These are phyloP conservation scores for Ptychobarbus kaznakovi DNA, from an alignment of 2,797 vertebrate genomes.

Conservation along the genomic window DNA sequence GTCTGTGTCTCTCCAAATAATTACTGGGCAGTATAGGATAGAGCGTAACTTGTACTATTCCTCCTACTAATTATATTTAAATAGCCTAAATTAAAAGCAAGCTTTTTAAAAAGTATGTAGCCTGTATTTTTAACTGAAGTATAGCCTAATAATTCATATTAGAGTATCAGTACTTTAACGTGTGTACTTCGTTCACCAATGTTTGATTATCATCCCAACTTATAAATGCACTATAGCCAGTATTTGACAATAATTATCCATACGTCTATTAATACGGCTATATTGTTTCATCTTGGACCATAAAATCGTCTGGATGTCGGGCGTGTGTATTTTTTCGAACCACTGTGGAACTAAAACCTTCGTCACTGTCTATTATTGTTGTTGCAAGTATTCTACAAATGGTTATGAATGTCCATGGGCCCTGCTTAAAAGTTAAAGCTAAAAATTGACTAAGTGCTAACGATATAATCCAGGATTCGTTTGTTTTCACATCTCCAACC, in stretches of 20 bases:
- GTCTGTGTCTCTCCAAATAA: neutral
- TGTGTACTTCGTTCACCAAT: neutral
- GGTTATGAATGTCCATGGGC: constrained; percentile 36
- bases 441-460: constrained; percentile 40
- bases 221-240: neutral
- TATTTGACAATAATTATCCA: constrained; percentile 13
- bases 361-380: constrained; percentile 44
- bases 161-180: neutral
- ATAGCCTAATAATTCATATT: neutral
- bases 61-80: neutral
- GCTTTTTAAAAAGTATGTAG: neutral
- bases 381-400: constrained; percentile 38
- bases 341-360: constrained; percentile 33
- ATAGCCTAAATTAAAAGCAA: neutral
- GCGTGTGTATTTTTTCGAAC: constrained; percentile 26
- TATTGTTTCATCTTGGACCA: constrained; percentile 34
- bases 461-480: constrained; percentile 35
- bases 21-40: neutral
- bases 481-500: constrained; percentile 44
- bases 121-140: neutral
- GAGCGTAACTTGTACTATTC: neutral
- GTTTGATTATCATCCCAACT: neutral
- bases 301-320: constrained; percentile 31
- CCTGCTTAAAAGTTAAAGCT: constrained; percentile 33
- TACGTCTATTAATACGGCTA: constrained; percentile 10